Conservation (phyloP, 92 coral and sea anemone genomes). For the Bergia puertoricense region DNA sequence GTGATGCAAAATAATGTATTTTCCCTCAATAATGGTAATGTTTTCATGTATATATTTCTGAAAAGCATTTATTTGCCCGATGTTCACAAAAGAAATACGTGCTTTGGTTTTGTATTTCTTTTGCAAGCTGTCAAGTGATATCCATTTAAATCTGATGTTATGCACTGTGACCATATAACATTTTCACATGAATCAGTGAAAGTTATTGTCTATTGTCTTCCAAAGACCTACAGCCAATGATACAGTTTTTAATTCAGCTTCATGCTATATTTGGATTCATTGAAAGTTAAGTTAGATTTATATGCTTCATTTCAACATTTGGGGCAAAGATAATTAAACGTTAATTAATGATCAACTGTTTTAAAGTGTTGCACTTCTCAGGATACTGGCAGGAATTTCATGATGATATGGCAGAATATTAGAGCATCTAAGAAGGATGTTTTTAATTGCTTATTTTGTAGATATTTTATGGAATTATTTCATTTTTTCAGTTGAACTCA, state of each 20-base stretch:
- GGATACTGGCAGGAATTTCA: not conserved
- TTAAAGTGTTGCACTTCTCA: not conserved
- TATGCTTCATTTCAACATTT: not conserved
- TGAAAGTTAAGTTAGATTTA: not conserved
- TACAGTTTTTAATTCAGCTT: not conserved
- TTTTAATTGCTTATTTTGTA: no score
- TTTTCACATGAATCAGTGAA: not conserved
- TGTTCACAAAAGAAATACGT: not conserved
- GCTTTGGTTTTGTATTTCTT: not conserved
- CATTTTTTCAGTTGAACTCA: no score
- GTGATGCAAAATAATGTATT: not conserved
- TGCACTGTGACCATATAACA: not conserved
- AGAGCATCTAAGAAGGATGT: no score
- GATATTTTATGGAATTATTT: not conserved
- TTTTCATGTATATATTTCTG: no score
- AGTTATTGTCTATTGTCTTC: not conserved
- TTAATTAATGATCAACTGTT: not conserved
- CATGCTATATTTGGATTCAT: not conserved
- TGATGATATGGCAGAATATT: not conserved
- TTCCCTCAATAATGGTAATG: slow-evolving; percentile 1
- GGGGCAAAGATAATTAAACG: not conserved
- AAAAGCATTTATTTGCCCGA: not conserved
- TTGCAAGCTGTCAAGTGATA: not conserved
- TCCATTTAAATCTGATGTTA: not conserved
- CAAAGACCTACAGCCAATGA: not conserved